Percentiles rank a stretch among this genome's conserved stretches.
phyloP scores from a whole-genome alignment of 2,888 invertebrate species.

The Tromatobia lineatoria region DNA sequence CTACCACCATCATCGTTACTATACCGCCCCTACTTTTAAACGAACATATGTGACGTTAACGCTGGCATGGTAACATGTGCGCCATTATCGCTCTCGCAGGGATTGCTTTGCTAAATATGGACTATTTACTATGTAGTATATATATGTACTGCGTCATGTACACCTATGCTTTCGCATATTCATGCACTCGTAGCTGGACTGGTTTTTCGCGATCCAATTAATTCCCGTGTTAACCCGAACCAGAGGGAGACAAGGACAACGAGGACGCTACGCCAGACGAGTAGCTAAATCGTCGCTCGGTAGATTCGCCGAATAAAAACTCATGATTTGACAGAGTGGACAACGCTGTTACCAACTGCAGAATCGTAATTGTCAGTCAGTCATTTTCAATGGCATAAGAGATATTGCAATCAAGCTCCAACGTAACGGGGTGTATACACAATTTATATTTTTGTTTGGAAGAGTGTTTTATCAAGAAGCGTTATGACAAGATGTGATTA shows the following conservation, averaged over 20 bases:
- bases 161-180: constrained; percentile 28
- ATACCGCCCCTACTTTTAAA: constrained; percentile 36
- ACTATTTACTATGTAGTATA: constrained; percentile 13
- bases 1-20: constrained; percentile 16
- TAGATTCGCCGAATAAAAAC: constrained; percentile 48
- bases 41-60: constrained; percentile 65
- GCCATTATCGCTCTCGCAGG: constrained; percentile 62
- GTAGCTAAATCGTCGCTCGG: constrained; percentile 30
- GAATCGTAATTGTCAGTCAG: constrained; percentile 48
- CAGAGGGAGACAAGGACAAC: constrained; percentile 24
- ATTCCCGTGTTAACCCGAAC: constrained; percentile 47
- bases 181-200: constrained; percentile 49
- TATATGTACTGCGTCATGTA: constrained; percentile 25
- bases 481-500: not conserved
- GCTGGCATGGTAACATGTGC: constrained; percentile 61
- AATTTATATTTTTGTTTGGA: not conserved
- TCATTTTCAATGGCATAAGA: constrained; percentile 35
- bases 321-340: constrained; percentile 63
- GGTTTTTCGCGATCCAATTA: constrained; percentile 68
- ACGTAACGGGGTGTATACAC: not conserved
- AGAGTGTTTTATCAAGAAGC: not conserved
- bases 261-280: constrained; percentile 36
- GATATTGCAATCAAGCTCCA: constrained; percentile 39
- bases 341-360: constrained; percentile 9
- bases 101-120: constrained; percentile 53